Conservation (phyloP, 2,113 vertebrate species). For the Syngnathus floridae region DNA sequence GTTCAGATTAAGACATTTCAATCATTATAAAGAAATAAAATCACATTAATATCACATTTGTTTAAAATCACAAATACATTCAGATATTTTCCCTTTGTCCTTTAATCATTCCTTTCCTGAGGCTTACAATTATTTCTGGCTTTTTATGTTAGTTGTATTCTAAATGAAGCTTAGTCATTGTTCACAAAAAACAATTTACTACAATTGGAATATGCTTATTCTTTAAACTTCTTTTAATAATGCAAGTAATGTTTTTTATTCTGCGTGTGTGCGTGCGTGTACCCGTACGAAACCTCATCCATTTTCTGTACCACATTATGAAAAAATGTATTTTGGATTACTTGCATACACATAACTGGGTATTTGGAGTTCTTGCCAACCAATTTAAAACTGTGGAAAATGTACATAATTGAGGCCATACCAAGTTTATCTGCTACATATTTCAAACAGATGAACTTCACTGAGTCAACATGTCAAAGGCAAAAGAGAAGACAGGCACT, state of each 20-base stretch:
- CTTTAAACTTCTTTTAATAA: neutral
- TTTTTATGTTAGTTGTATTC: neutral
- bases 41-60: neutral
- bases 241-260: neutral
- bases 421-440: neutral
- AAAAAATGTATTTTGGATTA: neutral
- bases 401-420: neutral
- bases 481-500: neutral
- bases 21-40: neutral
- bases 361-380: neutral
- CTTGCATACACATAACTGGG: neutral
- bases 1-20: neutral
- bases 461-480: too few relatives aligned
- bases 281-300: too few relatives aligned
- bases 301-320: too few relatives aligned
- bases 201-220: neutral
- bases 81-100: slow-evolving; percentile 1
- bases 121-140: neutral
- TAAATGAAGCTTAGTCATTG: neutral
- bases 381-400: neutral
- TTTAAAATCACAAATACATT: slow-evolving; percentile 29
- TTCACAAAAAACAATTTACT: neutral
- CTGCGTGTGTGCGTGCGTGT: neutral
- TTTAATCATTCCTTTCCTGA: neutral
- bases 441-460: too few relatives aligned